These are phyloP conservation scores for Ascidia mentula DNA, from an alignment of 23 tunicate genomes.

Conservation along the genomic window DNA sequence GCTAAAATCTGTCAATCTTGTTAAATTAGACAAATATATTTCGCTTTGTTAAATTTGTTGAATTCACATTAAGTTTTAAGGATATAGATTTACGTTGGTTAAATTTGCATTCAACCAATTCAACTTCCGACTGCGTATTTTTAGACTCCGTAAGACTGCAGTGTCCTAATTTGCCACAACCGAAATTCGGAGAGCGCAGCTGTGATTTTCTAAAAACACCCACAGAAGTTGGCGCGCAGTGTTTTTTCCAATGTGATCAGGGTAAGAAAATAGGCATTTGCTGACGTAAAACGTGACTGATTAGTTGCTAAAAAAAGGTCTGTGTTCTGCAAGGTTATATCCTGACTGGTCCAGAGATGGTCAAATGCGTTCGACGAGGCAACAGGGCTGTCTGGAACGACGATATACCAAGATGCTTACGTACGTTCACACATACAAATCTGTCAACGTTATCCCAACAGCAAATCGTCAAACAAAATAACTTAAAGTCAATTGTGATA, in stretches of 20 bases:
- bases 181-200: background rate
- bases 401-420: background rate
- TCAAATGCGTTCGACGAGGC: background rate
- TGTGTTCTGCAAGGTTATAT: background rate
- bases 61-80: too few relatives aligned
- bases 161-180: background rate
- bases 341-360: constrained; percentile 1
- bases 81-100: too few relatives aligned
- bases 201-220: background rate
- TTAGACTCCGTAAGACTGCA: background rate
- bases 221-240: background rate
- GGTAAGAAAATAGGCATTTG: too few relatives aligned
- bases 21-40: too few relatives aligned
- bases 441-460: too few relatives aligned
- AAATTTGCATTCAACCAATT: too few relatives aligned
- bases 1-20: too few relatives aligned
- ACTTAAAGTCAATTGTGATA: background rate
- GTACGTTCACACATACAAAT: background rate
- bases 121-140: too few relatives aligned
- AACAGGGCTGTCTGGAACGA: background rate
- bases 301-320: too few relatives aligned
- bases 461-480: background rate
- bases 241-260: background rate
- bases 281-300: too few relatives aligned
- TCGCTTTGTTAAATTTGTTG: too few relatives aligned